Percentiles rank a stretch among this genome's conserved stretches.
These are phyloP conservation scores for Marcusenius ussheri DNA, from an alignment of 2,113 vertebrate genomes.

Conservation along the genomic window DNA sequence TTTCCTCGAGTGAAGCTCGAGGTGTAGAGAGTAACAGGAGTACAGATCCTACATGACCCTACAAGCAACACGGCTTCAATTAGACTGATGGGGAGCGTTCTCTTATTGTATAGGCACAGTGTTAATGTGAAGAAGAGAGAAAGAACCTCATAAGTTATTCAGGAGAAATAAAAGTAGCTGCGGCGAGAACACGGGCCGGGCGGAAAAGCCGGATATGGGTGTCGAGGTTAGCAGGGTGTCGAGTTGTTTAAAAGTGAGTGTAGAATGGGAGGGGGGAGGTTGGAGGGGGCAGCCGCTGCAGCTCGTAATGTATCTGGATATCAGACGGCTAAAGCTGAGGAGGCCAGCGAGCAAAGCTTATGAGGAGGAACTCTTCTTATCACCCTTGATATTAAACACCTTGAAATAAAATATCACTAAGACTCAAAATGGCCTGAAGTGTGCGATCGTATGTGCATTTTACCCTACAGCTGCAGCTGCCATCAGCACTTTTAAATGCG, in stretches of 20 bases:
- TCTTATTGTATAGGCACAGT: neutral
- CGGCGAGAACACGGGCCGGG: neutral
- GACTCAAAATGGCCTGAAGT: neutral
- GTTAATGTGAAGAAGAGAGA: conserved; percentile 4
- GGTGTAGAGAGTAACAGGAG: neutral
- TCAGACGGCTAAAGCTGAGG: neutral
- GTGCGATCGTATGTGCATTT: neutral
- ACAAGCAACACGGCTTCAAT: conserved; percentile 10
- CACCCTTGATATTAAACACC: neutral
- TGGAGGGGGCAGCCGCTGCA: neutral
- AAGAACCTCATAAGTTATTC: conserved; percentile 17
- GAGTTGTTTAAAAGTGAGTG: neutral
- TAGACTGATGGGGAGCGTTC: conserved; percentile 4
- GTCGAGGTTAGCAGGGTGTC: neutral
- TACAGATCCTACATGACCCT: conserved; percentile 6
- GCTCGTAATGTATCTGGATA: neutral
- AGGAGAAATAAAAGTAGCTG: conserved; percentile 20
- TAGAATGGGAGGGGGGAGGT: neutral
- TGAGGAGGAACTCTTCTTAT: neutral
- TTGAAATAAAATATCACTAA: neutral
- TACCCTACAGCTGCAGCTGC: neutral
- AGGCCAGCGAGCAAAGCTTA: neutral
- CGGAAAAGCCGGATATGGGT: neutral
- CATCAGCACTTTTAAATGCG: neutral
- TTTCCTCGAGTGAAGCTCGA: neutral